Percentiles rank a stretch among this genome's conserved stretches.
Conservation (phyloP, 2,113 vertebrate genomes). For the Lagopus leucura region DNA sequence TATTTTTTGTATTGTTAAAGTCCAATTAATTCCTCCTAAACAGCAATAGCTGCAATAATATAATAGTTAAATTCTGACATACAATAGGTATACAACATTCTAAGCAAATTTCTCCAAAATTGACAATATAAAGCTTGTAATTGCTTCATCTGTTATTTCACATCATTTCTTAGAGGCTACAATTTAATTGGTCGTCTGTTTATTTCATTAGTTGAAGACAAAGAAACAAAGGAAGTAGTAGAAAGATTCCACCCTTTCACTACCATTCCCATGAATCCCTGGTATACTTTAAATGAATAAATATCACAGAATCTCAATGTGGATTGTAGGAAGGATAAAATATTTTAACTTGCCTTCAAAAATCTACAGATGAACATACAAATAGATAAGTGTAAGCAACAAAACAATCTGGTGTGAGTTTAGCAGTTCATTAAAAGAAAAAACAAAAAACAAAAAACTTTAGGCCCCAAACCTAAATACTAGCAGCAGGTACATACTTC, state of each 20-base stretch:
- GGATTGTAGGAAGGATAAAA: background rate
- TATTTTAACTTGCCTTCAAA: background rate
- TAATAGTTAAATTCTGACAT: background rate
- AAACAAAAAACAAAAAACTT: background rate
- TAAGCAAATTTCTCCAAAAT: background rate
- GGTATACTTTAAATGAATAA: background rate
- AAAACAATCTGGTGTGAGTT: background rate
- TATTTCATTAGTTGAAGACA: background rate
- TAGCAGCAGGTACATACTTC: background rate
- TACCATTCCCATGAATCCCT: background rate
- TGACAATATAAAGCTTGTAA: background rate
- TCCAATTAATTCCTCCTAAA: background rate
- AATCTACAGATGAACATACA: background rate
- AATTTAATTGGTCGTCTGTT: background rate
- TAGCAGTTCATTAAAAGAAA: constrained; percentile 16
- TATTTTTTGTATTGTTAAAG: background rate
- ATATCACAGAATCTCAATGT: background rate
- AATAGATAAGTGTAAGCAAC: background rate
- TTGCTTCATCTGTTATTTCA: background rate
- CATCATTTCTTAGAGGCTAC: background rate
- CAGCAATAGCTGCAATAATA: background rate
- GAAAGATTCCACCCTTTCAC: background rate
- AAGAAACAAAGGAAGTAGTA: background rate
- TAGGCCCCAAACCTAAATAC: background rate
- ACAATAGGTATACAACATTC: background rate